Evolutionary conservation across 2,797 vertebrate species (phyloP).

Genomic region (Cyprinella venusta): DNA sequence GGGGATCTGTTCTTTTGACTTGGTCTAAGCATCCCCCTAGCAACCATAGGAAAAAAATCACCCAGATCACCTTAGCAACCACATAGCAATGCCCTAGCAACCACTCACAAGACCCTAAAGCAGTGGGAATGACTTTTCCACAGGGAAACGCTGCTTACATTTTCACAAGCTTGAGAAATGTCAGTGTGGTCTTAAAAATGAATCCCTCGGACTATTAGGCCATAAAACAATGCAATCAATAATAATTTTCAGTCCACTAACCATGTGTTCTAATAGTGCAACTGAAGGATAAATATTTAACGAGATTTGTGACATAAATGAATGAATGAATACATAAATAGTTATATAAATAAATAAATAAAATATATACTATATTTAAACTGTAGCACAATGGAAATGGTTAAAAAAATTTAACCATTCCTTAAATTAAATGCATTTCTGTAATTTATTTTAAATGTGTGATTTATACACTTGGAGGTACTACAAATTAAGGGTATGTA

Average conservation of each 20-base stretch:
- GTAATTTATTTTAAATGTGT: not conserved
- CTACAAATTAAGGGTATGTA: no score
- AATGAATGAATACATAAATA: not conserved
- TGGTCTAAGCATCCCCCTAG: not conserved
- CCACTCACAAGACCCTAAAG: not conserved
- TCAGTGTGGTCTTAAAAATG: not conserved
- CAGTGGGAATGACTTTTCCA: not conserved
- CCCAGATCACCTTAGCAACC: not conserved
- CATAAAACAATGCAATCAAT: not conserved
- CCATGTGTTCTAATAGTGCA: not conserved
- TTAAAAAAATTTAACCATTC: no score
- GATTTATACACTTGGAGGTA: not conserved
- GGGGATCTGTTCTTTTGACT: not conserved
- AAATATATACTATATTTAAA: not conserved
- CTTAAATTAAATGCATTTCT: no score
- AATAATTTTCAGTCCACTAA: not conserved
- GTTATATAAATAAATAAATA: not conserved
- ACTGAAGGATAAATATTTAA: not conserved
- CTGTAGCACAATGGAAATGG: not conserved
- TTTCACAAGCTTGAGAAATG: conserved; percentile 4
- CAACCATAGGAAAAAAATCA: not conserved
- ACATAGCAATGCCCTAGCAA: conserved; percentile 9
- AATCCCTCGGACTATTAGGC: not conserved
- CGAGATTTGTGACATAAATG: not conserved
- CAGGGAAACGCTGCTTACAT: not conserved